phyloP scores from a whole-genome alignment of 2,113 vertebrate genomes.

The Pica pica region DNA sequence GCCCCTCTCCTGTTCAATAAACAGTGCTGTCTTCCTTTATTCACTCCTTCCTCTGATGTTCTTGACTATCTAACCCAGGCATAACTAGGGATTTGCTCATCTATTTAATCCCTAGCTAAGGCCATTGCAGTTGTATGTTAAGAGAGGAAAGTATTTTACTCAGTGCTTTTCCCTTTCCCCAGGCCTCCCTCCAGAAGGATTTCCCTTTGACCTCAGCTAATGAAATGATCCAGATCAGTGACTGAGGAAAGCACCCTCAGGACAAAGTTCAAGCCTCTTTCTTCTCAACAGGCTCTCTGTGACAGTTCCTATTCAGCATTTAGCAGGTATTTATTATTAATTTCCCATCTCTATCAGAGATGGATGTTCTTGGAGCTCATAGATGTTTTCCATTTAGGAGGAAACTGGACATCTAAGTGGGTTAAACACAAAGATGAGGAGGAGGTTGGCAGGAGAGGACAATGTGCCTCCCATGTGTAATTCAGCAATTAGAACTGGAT shows the following conservation, averaged over 20 bases:
- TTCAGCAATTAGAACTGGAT: not conserved
- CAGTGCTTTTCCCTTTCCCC: not conserved
- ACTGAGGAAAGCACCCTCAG: not conserved
- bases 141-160: not conserved
- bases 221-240: not conserved
- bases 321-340: not conserved
- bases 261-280: slow-evolving; percentile 19
- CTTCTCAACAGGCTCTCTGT: not conserved
- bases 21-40: not conserved
- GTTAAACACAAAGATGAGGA: not conserved
- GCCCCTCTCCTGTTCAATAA: not conserved
- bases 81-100: not conserved
- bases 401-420: not conserved
- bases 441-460: not conserved
- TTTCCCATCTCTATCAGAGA: not conserved
- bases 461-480: not conserved
- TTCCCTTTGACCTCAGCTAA: not conserved
- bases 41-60: not conserved
- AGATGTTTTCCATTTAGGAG: not conserved
- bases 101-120: not conserved
- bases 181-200: not conserved
- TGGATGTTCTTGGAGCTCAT: not conserved
- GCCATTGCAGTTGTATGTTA: not conserved
- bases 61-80: not conserved
- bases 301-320: not conserved